A percentile compares a stretch with the other conserved stretches of the same genome.
These are phyloP conservation scores for Apamea epomidion DNA, from an alignment of 2,888 invertebrate genomes.

Conservation along the genomic window DNA sequence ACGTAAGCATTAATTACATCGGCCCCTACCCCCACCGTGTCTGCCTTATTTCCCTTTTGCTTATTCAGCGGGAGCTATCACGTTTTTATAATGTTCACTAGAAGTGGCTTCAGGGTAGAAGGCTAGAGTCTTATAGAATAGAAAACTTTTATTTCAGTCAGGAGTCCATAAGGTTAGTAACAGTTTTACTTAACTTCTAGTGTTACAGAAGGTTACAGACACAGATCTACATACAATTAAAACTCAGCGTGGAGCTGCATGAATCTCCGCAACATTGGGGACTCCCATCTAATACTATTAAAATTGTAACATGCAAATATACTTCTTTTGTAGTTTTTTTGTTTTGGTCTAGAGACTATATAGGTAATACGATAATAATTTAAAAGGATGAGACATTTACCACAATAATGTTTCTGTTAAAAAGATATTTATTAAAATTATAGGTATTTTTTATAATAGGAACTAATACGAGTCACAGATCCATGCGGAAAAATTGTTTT, in stretches of 20 bases:
- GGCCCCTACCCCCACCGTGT: conserved; percentile 76
- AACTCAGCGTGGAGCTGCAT: no score
- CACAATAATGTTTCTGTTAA: no score
- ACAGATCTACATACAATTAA: no score
- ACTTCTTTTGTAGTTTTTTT: background rate
- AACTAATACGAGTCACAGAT: no score
- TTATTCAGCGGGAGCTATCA: conserved; percentile 84
- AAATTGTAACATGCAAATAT: background rate
- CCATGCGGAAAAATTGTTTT: background rate
- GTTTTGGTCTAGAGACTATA: no score
- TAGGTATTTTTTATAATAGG: background rate
- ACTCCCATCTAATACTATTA: background rate
- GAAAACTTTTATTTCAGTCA: no score
- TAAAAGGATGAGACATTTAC: background rate
- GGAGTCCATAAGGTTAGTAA: no score
- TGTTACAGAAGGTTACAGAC: no score
- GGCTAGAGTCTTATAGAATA: background rate
- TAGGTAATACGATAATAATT: background rate
- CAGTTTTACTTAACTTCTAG: no score
- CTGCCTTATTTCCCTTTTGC: conserved; percentile 88
- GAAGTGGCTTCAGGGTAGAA: conserved; percentile 66
- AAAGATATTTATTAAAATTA: background rate
- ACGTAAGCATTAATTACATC: conserved; percentile 89
- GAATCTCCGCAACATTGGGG: no score
- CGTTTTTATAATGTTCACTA: conserved; percentile 64